A percentile compares a stretch with the other conserved stretches of the same genome.
These are phyloP conservation scores for Callipepla californica DNA, from an alignment of 2,113 vertebrate species.

Conservation along the genomic window DNA sequence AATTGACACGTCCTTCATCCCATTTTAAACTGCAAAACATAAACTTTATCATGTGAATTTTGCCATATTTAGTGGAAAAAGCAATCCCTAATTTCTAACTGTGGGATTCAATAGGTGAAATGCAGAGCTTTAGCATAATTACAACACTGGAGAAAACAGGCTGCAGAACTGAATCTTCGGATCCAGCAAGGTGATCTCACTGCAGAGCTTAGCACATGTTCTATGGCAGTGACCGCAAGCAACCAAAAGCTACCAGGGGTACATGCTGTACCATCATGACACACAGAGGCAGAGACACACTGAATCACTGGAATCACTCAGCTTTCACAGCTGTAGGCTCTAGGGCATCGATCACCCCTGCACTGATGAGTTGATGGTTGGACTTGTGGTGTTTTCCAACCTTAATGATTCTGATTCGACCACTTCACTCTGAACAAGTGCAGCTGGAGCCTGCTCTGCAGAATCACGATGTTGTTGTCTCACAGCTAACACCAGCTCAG, in stretches of 20 bases:
- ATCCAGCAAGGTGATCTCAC: neutral
- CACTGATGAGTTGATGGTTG: no score
- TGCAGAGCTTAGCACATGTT: neutral
- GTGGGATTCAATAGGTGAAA: neutral
- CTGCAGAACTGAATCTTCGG: neutral
- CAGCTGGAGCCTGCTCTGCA: neutral
- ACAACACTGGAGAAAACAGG: neutral
- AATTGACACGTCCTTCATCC: neutral
- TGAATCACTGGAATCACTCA: neutral
- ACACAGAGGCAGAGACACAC: neutral
- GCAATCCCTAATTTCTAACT: neutral
- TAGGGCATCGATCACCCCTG: neutral
- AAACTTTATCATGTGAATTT: neutral
- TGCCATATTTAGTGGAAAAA: neutral
- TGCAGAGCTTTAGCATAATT: neutral
- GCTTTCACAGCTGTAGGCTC: neutral
- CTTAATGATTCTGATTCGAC: no score
- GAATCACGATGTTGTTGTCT: accelerated
- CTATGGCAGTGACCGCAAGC: neutral
- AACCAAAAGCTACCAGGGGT: neutral
- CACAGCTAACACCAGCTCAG: neutral
- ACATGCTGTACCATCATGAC: neutral
- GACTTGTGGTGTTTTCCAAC: no score
- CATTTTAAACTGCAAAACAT: neutral
- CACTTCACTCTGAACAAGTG: neutral